These are phyloP conservation scores for Drosophila formosana DNA, from an alignment of 2,888 invertebrate species.

Conservation along the genomic window DNA sequence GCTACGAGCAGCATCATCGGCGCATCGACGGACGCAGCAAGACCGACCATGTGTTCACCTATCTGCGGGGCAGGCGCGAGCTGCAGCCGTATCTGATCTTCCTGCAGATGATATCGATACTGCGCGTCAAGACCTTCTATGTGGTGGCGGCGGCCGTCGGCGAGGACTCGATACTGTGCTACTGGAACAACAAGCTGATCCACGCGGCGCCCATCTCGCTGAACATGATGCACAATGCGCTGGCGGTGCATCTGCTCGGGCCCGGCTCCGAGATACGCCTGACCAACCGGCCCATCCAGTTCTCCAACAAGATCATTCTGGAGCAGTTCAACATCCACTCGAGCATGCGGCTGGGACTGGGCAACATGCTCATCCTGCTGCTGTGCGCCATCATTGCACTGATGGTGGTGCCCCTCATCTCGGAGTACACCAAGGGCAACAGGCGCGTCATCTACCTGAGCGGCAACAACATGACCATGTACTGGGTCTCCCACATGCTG, in stretches of 20 bases:
- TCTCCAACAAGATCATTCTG: not conserved
- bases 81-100: slow-evolving; percentile 8
- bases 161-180: not conserved
- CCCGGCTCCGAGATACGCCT: not conserved
- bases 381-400: slow-evolving; percentile 3
- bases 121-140: slow-evolving; percentile 16
- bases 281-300: slow-evolving; percentile 15
- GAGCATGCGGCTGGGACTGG: slow-evolving; percentile 8
- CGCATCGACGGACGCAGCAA: not conserved
- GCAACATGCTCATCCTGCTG: not conserved
- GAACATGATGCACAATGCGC: slow-evolving; percentile 33
- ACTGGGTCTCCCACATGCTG: slow-evolving; percentile 10
- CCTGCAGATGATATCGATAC: not conserved
- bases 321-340: not conserved
- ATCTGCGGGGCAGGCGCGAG: slow-evolving; percentile 18
- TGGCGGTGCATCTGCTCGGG: not conserved
- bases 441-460: slow-evolving; percentile 2
- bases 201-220: slow-evolving; percentile 29
- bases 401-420: slow-evolving; percentile 14
- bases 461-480: not conserved
- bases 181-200: slow-evolving; percentile 22
- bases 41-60: not conserved
- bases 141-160: slow-evolving; percentile 8
- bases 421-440: slow-evolving; percentile 3
- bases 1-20: not conserved